These are phyloP conservation scores for Andrena flavipes DNA, from an alignment of 2,888 invertebrate genomes.

Conservation along the genomic window DNA sequence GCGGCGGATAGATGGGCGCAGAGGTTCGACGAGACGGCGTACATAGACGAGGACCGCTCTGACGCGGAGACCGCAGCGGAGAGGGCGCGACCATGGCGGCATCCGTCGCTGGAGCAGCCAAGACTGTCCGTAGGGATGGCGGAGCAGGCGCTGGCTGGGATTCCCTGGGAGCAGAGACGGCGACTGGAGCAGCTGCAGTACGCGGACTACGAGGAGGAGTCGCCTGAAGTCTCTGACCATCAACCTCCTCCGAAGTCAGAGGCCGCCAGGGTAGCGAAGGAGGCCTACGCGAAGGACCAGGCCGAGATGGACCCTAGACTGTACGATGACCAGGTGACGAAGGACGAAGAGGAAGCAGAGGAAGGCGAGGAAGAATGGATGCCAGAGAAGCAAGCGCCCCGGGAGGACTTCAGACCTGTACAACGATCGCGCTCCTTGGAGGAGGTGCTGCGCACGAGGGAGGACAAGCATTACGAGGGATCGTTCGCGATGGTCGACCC, in stretches of 20 bases:
- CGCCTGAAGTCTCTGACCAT: conserved; percentile 59
- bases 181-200: conserved; percentile 69
- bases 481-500: conserved; percentile 76
- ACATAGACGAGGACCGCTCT: conserved; percentile 73
- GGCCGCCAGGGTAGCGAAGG: conserved; percentile 59
- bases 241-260: conserved; percentile 49
- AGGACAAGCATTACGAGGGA: conserved; percentile 52
- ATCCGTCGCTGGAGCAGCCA: conserved; percentile 80
- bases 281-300: conserved; percentile 68
- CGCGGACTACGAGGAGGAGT: conserved; percentile 74
- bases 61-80: conserved; percentile 69
- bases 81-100: conserved; percentile 80
- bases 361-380: conserved; percentile 45
- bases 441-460: conserved; percentile 58
- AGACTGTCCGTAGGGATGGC: conserved; percentile 77
- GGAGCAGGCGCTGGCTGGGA: conserved; percentile 60
- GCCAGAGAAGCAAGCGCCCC: conserved; percentile 47
- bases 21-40: conserved; percentile 73
- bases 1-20: conserved; percentile 85
- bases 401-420: conserved; percentile 55
- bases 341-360: conserved; percentile 12
- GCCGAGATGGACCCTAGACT: conserved; percentile 74
- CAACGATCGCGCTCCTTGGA: conserved; percentile 59
- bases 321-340: conserved; percentile 72
- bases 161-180: conserved; percentile 73